These are phyloP conservation scores for Drosophila kikkawai DNA, from an alignment of 1,140 invertebrate species.

Conservation along the genomic window DNA sequence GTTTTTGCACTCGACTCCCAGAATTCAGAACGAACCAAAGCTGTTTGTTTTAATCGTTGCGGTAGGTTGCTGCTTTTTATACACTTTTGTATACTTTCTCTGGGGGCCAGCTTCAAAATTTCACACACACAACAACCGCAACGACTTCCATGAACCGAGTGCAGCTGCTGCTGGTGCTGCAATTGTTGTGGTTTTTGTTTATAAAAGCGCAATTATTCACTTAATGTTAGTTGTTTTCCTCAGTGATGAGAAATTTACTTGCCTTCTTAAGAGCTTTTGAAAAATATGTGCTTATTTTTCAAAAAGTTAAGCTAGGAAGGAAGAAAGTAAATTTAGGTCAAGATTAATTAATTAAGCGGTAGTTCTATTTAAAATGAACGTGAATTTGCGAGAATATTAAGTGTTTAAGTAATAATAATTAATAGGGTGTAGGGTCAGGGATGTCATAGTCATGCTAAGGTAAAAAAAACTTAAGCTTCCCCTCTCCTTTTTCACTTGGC, in stretches of 20 bases:
- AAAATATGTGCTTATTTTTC: not conserved
- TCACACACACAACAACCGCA: constrained; percentile 59
- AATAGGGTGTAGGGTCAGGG: not conserved
- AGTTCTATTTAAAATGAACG: no score
- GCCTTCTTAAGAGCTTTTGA: not conserved
- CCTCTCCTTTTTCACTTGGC: constrained; percentile 40
- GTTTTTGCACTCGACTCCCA: constrained; percentile 34
- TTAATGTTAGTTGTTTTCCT: constrained; percentile 41
- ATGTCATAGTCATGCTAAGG: not conserved
- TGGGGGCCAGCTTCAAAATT: constrained; percentile 50
- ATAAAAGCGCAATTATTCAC: constrained; percentile 73
- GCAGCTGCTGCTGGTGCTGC: constrained; percentile 29
- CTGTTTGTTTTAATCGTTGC: constrained; percentile 17
- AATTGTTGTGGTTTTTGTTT: constrained; percentile 57
- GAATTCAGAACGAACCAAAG: constrained; percentile 43
- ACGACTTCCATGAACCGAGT: constrained; percentile 22
- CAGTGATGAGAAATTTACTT: not conserved
- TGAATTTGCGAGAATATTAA: no score
- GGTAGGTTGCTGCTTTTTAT: constrained; percentile 42
- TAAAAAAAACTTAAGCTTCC: not conserved
- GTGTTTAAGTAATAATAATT: no score
- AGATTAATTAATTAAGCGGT: not conserved
- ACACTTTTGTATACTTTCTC: constrained; percentile 63
- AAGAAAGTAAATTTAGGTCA: not conserved
- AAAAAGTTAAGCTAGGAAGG: not conserved